These are phyloP conservation scores for Zaprionus lineosus DNA, from an alignment of 2,888 invertebrate species.

Conservation along the genomic window DNA sequence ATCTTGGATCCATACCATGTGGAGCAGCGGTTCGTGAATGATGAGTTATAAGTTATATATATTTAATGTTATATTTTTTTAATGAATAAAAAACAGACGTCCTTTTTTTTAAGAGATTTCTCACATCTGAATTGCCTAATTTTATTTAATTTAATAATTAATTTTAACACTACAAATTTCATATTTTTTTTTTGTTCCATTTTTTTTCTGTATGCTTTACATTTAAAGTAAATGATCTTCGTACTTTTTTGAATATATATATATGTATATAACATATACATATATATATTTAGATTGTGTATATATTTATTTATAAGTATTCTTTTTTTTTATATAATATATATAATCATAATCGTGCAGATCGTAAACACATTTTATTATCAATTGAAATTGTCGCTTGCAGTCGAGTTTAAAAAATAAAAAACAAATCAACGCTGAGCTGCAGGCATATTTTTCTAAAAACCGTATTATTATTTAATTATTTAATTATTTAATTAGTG, in stretches of 20 bases:
- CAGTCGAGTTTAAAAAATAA: constrained; percentile 31
- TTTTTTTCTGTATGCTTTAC: constrained; percentile 64
- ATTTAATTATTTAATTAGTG: background rate
- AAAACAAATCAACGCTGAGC: constrained; percentile 30
- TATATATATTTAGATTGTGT: constrained; percentile 28
- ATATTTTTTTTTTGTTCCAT: too few species aligned
- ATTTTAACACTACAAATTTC: constrained; percentile 76
- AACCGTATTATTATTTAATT: constrained; percentile 10
- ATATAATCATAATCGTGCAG: constrained; percentile 44
- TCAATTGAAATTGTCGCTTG: constrained; percentile 60
- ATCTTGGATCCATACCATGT: constrained; percentile 41
- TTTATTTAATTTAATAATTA: constrained; percentile 71
- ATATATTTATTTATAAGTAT: constrained; percentile 42
- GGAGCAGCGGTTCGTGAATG: constrained; percentile 42
- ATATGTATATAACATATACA: constrained; percentile 12
- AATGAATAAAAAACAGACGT: constrained; percentile 24
- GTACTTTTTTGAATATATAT: constrained; percentile 27
- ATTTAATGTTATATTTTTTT: constrained; percentile 16
- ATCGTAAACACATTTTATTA: constrained; percentile 61
- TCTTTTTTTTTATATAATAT: constrained; percentile 30
- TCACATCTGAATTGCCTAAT: constrained; percentile 67
- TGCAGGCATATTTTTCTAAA: constrained; percentile 17
- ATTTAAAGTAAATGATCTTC: constrained; percentile 71
- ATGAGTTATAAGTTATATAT: constrained; percentile 47
- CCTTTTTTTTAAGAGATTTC: constrained; percentile 26